Evolutionary conservation across 2,113 vertebrate species (phyloP).

Genomic region (Mola mola): DNA sequence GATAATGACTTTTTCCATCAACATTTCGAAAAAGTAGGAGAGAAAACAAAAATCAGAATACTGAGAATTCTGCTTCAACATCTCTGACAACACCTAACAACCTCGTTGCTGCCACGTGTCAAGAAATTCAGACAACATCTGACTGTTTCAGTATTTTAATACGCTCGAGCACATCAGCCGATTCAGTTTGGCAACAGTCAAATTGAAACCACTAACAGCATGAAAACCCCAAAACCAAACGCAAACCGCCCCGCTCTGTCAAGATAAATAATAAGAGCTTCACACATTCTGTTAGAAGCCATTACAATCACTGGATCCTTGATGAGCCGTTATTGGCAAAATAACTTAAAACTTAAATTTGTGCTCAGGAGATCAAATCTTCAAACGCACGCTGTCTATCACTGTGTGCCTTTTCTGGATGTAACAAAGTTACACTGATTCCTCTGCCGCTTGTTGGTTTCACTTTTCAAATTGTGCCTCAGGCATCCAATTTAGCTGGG

Average conservation of each 20-base stretch:
- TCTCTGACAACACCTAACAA: no score
- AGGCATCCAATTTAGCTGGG: slow-evolving; percentile 4
- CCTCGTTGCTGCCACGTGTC: not conserved
- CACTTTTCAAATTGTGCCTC: not conserved
- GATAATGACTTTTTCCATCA: no score
- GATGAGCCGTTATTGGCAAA: slow-evolving; percentile 9
- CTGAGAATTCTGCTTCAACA: no score
- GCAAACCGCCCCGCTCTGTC: slow-evolving; percentile 1
- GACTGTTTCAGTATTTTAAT: slow-evolving; percentile 67
- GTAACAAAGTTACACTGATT: slow-evolving; percentile 10
- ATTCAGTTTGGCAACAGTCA: slow-evolving; percentile 59
- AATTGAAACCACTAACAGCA: slow-evolving; percentile 40
- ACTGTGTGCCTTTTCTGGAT: not conserved
- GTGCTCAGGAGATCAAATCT: slow-evolving; percentile 20
- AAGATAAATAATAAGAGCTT: slow-evolving; percentile 55
- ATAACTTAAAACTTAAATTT: slow-evolving; percentile 53
- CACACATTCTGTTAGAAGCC: slow-evolving; percentile 48
- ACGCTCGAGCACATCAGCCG: slow-evolving; percentile 52
- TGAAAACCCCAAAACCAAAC: slow-evolving; percentile 38
- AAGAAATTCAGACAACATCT: not conserved
- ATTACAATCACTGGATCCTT: slow-evolving; percentile 34
- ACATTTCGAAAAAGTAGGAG: no score
- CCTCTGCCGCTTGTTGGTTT: not conserved
- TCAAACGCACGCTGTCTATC: not conserved
- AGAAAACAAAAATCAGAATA: no score